Evolutionary conservation across 2,888 invertebrate genomes (phyloP).

Genomic region (Halocaridina rubra): DNA sequence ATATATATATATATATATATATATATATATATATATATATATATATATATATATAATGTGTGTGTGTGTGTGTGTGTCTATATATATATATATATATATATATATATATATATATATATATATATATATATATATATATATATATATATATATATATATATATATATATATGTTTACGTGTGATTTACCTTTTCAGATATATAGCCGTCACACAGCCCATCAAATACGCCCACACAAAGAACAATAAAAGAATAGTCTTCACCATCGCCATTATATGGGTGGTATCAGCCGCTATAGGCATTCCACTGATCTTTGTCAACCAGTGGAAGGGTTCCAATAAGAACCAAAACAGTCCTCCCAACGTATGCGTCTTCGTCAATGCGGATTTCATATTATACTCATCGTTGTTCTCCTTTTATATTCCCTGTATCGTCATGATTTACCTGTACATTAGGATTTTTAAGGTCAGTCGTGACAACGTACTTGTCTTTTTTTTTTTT

Average conservation of each 20-base stretch:
- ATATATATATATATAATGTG: too few relatives aligned
- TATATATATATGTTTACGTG: not conserved
- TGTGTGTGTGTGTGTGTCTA: not conserved
- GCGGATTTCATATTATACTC: constrained; percentile 98
- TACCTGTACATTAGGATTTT: constrained; percentile 97
- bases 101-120: constrained; percentile 7
- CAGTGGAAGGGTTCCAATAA: constrained; percentile 29
- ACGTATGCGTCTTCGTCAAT: constrained; percentile 92
- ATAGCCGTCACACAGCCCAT: constrained; percentile 99
- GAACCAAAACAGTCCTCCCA: constrained; percentile 15
- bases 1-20: too few relatives aligned
- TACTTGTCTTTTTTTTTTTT: too few relatives aligned
- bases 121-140: not conserved
- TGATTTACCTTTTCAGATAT: constrained; percentile 74
- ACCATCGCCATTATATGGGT: constrained; percentile 97
- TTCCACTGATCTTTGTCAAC: constrained; percentile 63
- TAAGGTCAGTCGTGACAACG: constrained; percentile 81
- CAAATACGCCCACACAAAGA: constrained; percentile 98
- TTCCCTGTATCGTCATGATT: constrained; percentile 98
- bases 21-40: too few relatives aligned
- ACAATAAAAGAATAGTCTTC: constrained; percentile 90
- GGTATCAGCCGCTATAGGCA: constrained; percentile 91
- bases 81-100: constrained; percentile 14
- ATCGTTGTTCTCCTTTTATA: constrained; percentile 97
- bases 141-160: not conserved